Evolutionary conservation across 2,888 invertebrate species (phyloP), one percentile per base, ranked within the genome.

Genomic region (Heteromyza rotundicornis): DNA sequence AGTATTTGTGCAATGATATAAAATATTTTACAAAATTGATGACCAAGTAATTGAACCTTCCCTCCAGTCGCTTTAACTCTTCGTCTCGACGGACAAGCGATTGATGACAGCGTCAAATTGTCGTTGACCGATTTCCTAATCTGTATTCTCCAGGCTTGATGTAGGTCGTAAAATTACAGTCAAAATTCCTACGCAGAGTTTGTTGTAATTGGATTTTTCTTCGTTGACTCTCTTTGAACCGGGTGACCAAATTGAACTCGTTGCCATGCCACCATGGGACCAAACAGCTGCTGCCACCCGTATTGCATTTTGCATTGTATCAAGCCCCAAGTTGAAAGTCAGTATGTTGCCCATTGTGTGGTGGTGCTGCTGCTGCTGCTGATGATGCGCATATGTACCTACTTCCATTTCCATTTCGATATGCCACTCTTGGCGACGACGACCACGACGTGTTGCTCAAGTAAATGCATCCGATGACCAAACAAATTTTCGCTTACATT

Each of bases 81-180:
- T n/a, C n/a, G n/a, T n/a, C n/a, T n/a, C n/a, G n/a, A n/a, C n/a
- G n/a, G n/a, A n/a, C n/a, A n/a, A n/a, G n/a, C n/a, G n/a, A n/a
- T n/a, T n/a, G n/a, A n/a, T n/a, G n/a, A n/a, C n/a, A n/a, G n/a
- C n/a, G n/a, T n/a, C n/a, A n/a, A n/a, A n/a, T n/a, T n/a, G n/a
- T n/a, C 52, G 59, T 59, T 59, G 54, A 49, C 59, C 54, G 59
- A 53, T 59, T 59, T 59, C 27, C 47, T 5, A 5, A 5, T 32
- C 32, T 22, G 16, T 19, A 51, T 27, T 52, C 32, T 55, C 49
- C 53, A 36, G 32, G 53, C 55, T 55, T 55, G 60, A 60, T 60
- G 60, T 54, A 60, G 60, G 60, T 60, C 60, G 60, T 49, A 49
- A 59, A 53, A 54, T 54, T 47, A 53, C 54, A 32, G 49, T 57